phyloP scores from a whole-genome alignment of 2,113 vertebrate genomes.

The Vidua macroura region DNA sequence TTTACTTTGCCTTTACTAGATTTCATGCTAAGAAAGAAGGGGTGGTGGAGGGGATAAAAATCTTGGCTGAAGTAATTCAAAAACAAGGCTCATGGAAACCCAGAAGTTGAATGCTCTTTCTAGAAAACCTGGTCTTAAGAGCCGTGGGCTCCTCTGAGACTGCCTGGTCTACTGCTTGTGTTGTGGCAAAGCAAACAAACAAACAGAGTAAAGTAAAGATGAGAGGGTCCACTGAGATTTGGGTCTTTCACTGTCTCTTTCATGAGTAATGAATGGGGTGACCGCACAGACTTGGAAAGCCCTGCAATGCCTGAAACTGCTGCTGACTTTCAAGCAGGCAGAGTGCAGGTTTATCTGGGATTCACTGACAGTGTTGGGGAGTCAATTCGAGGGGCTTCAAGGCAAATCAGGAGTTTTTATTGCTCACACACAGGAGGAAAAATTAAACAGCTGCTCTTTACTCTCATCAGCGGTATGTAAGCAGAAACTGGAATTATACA shows the following conservation, averaged over 20 bases:
- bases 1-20: neutral
- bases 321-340: constrained; percentile 42
- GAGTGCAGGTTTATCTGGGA: constrained; percentile 1
- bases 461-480: neutral
- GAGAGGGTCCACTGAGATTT: constrained; percentile 56
- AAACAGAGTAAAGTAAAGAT: constrained; percentile 69
- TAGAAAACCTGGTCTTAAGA: constrained; percentile 55
- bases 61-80: neutral
- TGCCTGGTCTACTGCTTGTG: constrained; percentile 8
- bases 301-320: neutral
- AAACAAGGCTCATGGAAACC: constrained; percentile 6
- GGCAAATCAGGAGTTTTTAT: constrained; percentile 9
- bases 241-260: constrained; percentile 66
- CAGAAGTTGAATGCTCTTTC: constrained; percentile 48
- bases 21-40: neutral
- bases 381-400: constrained; percentile 21
- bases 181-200: constrained; percentile 70
- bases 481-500: constrained; percentile 2
- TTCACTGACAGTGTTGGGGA: neutral
- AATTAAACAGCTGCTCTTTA: neutral
- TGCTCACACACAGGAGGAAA: neutral
- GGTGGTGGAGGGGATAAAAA: neutral
- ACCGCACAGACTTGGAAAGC: constrained; percentile 65
- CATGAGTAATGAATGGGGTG: constrained; percentile 68
- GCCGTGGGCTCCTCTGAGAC: constrained; percentile 16